Evolutionary conservation across 2,113 vertebrate genomes (phyloP).

Genomic region (Climacteris rufus): DNA sequence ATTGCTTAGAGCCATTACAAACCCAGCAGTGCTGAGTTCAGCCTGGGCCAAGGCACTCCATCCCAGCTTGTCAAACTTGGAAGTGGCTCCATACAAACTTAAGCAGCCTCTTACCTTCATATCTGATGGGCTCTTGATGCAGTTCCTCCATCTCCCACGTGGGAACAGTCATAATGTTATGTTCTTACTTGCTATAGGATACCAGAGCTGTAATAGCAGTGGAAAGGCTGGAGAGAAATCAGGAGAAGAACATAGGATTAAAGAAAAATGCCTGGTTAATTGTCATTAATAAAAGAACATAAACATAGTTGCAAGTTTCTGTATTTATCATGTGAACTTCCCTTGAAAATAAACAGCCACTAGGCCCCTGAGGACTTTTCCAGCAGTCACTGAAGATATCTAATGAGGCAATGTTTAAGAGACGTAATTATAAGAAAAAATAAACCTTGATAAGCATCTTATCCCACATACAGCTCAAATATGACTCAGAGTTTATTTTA

Average conservation of each 20-base stretch:
- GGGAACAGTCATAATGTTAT: background rate
- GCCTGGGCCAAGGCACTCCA: background rate
- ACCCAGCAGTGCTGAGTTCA: background rate
- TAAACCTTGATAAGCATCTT: slow-evolving; percentile 63
- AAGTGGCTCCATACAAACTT: background rate
- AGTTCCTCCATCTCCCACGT: background rate
- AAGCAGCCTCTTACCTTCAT: slow-evolving; percentile 11
- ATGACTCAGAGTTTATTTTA: slow-evolving; percentile 60
- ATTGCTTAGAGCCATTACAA: background rate
- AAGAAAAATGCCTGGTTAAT: background rate
- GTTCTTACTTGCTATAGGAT: slow-evolving; percentile 14
- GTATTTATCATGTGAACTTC: slow-evolving; percentile 14
- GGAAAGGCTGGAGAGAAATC: background rate
- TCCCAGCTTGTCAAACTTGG: background rate
- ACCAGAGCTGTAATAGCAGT: background rate
- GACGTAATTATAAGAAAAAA: slow-evolving; percentile 48
- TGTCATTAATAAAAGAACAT: background rate
- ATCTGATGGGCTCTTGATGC: slow-evolving; percentile 19
- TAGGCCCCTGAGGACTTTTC: slow-evolving; percentile 32
- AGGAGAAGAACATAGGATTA: background rate
- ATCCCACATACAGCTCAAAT: slow-evolving; percentile 15
- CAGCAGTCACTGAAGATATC: slow-evolving; percentile 36
- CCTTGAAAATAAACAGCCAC: slow-evolving; percentile 1
- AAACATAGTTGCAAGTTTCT: background rate
- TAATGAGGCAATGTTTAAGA: slow-evolving; percentile 53